phyloP scores from a whole-genome alignment of 2,113 vertebrate genomes.

The Smithornis capensis region DNA sequence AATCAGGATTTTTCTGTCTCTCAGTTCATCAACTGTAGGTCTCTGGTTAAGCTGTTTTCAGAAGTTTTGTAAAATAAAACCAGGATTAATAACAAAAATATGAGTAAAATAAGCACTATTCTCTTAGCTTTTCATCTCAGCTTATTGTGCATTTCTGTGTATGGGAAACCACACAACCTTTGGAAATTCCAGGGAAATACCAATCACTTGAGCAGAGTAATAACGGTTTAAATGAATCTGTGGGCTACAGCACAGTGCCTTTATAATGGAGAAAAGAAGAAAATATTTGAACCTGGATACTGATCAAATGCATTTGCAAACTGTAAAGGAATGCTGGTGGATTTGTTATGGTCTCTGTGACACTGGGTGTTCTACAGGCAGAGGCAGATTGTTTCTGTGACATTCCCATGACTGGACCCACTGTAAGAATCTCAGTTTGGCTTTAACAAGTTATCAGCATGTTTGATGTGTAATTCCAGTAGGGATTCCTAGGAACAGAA shows the following conservation, averaged over 20 bases:
- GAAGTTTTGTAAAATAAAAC: background rate
- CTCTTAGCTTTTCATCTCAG: background rate
- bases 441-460: background rate
- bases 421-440: background rate
- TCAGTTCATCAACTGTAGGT: constrained; percentile 93
- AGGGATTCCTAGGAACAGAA: background rate
- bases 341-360: background rate
- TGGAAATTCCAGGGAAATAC: background rate
- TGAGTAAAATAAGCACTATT: background rate
- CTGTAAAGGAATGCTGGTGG: background rate
- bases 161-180: background rate
- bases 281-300: background rate
- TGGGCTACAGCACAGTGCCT: background rate
- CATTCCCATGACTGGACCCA: background rate
- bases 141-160: background rate
- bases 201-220: background rate
- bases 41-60: constrained; percentile 90
- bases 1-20: constrained; percentile 97
- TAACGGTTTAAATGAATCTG: background rate
- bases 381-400: background rate
- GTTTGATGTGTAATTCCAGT: background rate
- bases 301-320: background rate
- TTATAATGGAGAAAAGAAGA: background rate
- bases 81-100: background rate
- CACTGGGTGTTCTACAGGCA: background rate